phyloP scores from a whole-genome alignment of 2,888 invertebrate species.

The Ectemnius continuus region DNA sequence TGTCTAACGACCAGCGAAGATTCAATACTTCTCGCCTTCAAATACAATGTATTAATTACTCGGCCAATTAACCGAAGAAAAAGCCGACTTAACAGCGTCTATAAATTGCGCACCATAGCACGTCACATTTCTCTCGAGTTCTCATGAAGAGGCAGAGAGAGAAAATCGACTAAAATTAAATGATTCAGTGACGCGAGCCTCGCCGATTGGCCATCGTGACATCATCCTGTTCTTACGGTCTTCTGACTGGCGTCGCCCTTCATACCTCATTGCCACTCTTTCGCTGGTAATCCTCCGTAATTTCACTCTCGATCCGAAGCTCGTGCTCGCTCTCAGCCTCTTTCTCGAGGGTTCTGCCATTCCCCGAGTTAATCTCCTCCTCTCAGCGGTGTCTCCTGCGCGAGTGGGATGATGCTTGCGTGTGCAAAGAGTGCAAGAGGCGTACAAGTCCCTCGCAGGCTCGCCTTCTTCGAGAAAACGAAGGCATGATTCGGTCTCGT shows the following conservation, averaged over 20 bases:
- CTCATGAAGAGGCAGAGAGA: conserved; percentile 41
- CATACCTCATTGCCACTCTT: conserved; percentile 18
- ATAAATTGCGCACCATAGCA: too few species aligned
- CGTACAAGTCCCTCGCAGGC: too few species aligned
- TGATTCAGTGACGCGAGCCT: conserved; percentile 61
- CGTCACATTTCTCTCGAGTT: background rate
- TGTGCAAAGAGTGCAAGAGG: too few species aligned
- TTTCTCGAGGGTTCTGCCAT: background rate
- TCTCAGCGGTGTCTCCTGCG: too few species aligned
- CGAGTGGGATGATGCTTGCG: too few species aligned
- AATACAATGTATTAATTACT: too few species aligned
- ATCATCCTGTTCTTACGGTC: conserved; percentile 41
- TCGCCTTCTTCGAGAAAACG: too few species aligned
- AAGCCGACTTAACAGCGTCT: too few species aligned
- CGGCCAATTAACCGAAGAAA: too few species aligned
- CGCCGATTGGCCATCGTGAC: conserved; percentile 43
- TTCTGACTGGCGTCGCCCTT: conserved; percentile 32
- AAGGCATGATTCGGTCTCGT: too few species aligned
- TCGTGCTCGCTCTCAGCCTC: background rate
- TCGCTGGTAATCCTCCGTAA: background rate
- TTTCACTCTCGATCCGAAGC: background rate
- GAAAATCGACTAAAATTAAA: conserved; percentile 64
- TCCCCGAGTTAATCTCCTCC: background rate
- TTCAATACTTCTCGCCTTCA: too few species aligned
- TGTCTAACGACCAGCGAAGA: too few species aligned